These are phyloP conservation scores for Philereme transversata DNA, from an alignment of 2,888 invertebrate species.

Conservation along the genomic window DNA sequence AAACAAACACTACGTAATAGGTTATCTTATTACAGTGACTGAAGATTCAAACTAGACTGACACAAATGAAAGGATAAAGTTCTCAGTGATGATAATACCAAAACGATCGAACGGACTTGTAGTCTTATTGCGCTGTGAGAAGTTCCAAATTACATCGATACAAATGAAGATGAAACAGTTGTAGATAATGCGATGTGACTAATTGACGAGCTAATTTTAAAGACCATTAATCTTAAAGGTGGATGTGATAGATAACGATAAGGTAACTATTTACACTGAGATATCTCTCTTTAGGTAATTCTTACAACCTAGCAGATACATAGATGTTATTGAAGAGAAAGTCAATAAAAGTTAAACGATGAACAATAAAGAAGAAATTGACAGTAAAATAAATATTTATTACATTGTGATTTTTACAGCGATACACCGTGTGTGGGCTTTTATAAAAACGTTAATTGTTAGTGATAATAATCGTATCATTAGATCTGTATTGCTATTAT, in stretches of 20 bases:
- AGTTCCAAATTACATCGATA: constrained; percentile 8
- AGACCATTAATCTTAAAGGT: constrained; percentile 8
- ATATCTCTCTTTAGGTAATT: background rate
- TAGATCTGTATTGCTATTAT: constrained; percentile 23
- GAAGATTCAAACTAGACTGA: constrained; percentile 36
- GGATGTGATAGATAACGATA: constrained; percentile 10
- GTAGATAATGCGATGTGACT: constrained; percentile 11
- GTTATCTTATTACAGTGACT: constrained; percentile 30
- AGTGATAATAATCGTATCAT: constrained; percentile 16
- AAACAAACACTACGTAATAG: constrained; percentile 17
- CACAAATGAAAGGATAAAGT: constrained; percentile 9
- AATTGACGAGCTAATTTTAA: constrained; percentile 16
- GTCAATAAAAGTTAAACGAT: background rate
- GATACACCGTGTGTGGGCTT: background rate
- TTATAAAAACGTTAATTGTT: constrained; percentile 6
- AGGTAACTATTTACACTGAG: background rate
- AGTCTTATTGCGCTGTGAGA: constrained; percentile 10
- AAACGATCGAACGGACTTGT: constrained; percentile 1
- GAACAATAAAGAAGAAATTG: background rate
- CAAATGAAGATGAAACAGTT: background rate
- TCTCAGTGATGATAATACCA: constrained; percentile 2
- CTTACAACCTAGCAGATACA: background rate
- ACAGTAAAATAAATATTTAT: background rate
- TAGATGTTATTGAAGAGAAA: background rate
- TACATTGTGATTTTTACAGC: no score